Evolutionary conservation across 2,113 vertebrate species (phyloP), one percentile per base, ranked within the genome.

Genomic region (Coracopsis vasa): DNA sequence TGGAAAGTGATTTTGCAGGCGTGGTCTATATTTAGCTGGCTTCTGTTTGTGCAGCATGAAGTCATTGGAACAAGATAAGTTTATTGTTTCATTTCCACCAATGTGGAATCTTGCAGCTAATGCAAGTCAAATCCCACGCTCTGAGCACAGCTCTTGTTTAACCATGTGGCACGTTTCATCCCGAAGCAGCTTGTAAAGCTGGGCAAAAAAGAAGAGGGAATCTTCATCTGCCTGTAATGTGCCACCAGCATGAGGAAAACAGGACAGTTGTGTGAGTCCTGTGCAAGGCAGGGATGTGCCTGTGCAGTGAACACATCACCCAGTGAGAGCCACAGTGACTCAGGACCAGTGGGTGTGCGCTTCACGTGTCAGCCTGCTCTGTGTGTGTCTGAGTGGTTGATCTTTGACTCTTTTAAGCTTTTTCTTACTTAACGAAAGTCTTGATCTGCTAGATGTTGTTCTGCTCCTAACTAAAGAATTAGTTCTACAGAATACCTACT

Each of bases 21-120:
- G 2, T 19, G 12, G 54, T 83, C 64, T 94, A 11, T 92, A 67
- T 94, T 92, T 94, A 95, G 82, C 42, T 42, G 65, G 19, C 50
- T 95, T 84, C 80, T 92, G 80, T 94, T 96, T 86, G 48, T 83
- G 82, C 41, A 53, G 82, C 67, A 66, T 88, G 58, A 91, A 94
- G 72, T 88, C 83, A 84, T 2, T 58, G 86, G 65, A 94, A 80
- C 80, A 86, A 92, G 72, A 62, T 70, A 89, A 74, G 42, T 86
- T 92, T 86, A 65, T 82, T 95, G 80, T 91, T 96, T 92, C 7
- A 19, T 88, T 90, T 88, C 27, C 42, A 88, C 31, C 11, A 20
- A 28, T 66, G 72, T 5, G 69, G 77, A 51, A 81, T 75, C 64
- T 95, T 86, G 65, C 64, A 86, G 67, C 24, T 66, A 60, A 67